Evolutionary conservation across 2,888 invertebrate species (phyloP), one percentile per base, ranked within the genome.

Genomic region (Enchytraeus crypticus): DNA sequence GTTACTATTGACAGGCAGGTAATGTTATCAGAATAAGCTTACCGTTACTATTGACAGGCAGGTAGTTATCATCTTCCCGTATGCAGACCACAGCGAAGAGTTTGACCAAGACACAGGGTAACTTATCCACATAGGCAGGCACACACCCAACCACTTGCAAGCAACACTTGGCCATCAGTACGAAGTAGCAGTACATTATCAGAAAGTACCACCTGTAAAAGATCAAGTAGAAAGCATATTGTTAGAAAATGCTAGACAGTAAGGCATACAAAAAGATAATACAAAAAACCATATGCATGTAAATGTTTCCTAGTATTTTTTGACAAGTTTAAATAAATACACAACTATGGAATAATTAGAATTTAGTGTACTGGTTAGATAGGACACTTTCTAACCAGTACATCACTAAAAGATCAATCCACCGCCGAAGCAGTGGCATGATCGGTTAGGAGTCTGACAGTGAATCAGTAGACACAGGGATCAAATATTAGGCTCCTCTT

Each of bases 21-120:
- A 21, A 33, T 68, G n/a, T n/a, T n/a, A n/a, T n/a, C n/a, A n/a
- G 8, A 54, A 23, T 8, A 3, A 54, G 1, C n/a, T 18, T 5
- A 38, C 56, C 45, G 23, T 21, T 5, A 14, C 14, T 3, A 5
- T 2, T 1, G 4, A 4, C 2, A 30, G 49, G n/a, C 3, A 27
- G n/a, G 0, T 26, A 21, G 38, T 68, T 67, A 26, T 59, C 55
- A 18, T 54, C 56, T 21, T 62, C 87, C 73, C 85, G 84, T 14
- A 90, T 85, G 75, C 97, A 97, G 4, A 89, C 88, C 62, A 98
- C 89, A 29, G 92, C 92, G 61, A 97, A 83, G 51, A 97, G 81
- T 75, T 96, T 93, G 29, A 90, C 86, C 33, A 85, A 79, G 84
- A 82, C 88, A 73, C 85, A 85, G 34, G 80, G 4, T 66, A 92